These are phyloP conservation scores for Tokudaia muenninki DNA, from an alignment of 2,797 vertebrate genomes.

Conservation along the genomic window DNA sequence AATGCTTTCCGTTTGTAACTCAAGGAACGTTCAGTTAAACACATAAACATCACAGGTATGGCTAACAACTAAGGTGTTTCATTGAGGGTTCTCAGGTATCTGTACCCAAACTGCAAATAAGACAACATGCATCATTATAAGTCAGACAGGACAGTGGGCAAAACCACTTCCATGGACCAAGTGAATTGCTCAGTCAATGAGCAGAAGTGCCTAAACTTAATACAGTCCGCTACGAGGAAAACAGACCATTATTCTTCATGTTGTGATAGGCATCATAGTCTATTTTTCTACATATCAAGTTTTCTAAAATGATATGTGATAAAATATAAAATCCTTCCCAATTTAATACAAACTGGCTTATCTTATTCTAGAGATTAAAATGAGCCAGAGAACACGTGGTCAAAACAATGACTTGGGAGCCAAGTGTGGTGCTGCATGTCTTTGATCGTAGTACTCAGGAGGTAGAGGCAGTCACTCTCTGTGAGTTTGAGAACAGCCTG, in stretches of 20 bases:
- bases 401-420: neutral
- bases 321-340: neutral
- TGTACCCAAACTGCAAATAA: conserved; percentile 13
- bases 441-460: neutral
- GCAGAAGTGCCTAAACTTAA: neutral
- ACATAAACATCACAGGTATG: neutral
- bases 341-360: neutral
- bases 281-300: neutral
- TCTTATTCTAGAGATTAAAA: neutral
- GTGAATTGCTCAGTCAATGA: neutral
- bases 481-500: neutral
- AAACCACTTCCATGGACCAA: neutral
- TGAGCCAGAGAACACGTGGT: neutral
- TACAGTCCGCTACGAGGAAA: neutral
- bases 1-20: neutral
- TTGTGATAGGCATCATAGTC: neutral
- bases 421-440: too few species aligned
- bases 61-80: neutral
- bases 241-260: neutral
- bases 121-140: neutral
- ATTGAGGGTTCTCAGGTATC: neutral
- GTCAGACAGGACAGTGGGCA: neutral
- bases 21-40: neutral
- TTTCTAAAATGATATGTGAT: neutral
- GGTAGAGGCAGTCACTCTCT: neutral